Conservation (phyloP, 2,888 invertebrate species). For the Lasioglossum morio region DNA sequence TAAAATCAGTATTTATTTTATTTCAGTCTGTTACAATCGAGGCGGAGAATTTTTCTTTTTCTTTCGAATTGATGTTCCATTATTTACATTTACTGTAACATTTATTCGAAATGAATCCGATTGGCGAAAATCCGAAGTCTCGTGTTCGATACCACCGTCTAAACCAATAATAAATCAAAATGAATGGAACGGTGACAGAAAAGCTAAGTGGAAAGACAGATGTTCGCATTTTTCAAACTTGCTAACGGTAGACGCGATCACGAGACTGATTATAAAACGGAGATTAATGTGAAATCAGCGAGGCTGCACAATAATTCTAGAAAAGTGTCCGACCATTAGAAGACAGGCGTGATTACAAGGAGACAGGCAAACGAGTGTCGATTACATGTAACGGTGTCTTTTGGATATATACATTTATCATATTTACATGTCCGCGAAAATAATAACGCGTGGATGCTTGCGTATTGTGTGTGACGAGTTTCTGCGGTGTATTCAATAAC, state of each 20-base stretch:
- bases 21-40: no score
- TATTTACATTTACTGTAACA: not conserved
- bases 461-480: not conserved
- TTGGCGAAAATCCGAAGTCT: not conserved
- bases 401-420: constrained; percentile 25
- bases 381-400: constrained; percentile 66
- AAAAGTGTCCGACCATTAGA: constrained; percentile 30
- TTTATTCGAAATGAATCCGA: not conserved
- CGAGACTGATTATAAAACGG: constrained; percentile 25
- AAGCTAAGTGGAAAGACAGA: constrained; percentile 21
- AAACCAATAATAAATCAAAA: constrained; percentile 36
- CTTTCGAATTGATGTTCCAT: no score
- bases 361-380: constrained; percentile 47
- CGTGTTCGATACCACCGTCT: not conserved
- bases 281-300: constrained; percentile 46
- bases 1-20: no score
- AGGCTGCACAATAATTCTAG: constrained; percentile 25
- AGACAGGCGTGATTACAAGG: constrained; percentile 32
- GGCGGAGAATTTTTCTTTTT: no score
- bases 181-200: constrained; percentile 21
- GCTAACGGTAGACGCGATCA: constrained; percentile 38
- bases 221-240: constrained; percentile 14
- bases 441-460: not conserved
- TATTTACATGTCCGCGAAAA: not conserved
- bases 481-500: not conserved